These are phyloP conservation scores for Phengaris arion DNA, from an alignment of 2,888 invertebrate genomes.

Conservation along the genomic window DNA sequence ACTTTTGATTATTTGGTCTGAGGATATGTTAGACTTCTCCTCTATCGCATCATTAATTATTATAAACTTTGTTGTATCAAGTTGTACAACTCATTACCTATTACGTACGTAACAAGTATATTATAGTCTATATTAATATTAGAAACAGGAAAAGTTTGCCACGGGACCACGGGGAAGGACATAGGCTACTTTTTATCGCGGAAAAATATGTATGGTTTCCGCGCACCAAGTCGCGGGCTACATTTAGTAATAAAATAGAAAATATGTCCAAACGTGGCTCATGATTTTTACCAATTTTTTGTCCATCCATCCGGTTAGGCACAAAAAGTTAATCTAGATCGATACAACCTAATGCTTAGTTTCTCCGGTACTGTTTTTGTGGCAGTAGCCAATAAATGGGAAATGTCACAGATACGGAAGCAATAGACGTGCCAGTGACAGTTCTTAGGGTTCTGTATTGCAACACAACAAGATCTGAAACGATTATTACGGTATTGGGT, in stretches of 20 bases:
- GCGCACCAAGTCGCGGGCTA: no score
- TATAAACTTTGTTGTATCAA: no score
- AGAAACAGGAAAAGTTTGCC: no score
- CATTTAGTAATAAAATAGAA: constrained; percentile 1
- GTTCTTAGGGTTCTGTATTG: neutral
- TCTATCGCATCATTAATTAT: no score
- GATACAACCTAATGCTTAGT: constrained; percentile 2
- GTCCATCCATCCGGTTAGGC: neutral
- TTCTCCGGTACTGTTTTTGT: constrained; percentile 7
- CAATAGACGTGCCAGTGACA: neutral
- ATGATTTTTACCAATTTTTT: neutral
- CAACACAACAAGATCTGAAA: neutral
- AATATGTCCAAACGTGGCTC: neutral
- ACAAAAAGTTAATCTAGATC: neutral
- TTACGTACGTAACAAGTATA: no score
- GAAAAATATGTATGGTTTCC: no score
- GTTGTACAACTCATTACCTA: neutral
- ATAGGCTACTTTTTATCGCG: no score
- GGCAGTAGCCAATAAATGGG: constrained; percentile 2
- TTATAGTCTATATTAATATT: no score
- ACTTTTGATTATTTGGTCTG: no score
- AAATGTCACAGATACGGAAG: constrained; percentile 10
- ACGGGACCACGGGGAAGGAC: no score
- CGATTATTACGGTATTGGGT: no score
- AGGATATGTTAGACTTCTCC: no score